Evolutionary conservation across 2,113 vertebrate species (phyloP).

Genomic region (Cathartes aura): DNA sequence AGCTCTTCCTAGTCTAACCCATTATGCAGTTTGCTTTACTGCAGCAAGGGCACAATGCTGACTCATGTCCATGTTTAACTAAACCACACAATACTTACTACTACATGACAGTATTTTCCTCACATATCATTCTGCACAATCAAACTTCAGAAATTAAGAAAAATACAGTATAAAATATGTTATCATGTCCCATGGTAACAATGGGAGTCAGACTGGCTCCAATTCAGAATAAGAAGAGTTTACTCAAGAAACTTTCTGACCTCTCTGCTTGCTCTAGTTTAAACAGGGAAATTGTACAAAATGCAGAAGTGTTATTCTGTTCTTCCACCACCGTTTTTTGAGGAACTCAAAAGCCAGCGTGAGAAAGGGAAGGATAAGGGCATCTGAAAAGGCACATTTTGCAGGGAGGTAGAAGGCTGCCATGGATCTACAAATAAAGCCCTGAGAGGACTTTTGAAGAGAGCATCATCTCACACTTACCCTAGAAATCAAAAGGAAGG

Average conservation of each 20-base stretch:
- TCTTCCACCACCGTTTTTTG: background rate
- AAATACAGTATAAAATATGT: background rate
- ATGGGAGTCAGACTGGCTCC: background rate
- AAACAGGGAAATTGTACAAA: background rate
- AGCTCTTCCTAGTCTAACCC: background rate
- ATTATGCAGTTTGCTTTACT: background rate
- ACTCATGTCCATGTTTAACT: background rate
- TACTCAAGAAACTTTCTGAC: background rate
- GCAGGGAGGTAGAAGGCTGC: background rate
- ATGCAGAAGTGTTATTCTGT: background rate
- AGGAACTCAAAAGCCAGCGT: background rate
- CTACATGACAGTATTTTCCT: background rate
- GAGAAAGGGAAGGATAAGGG: background rate
- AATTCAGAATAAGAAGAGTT: background rate
- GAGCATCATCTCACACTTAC: background rate
- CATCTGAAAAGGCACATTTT: background rate
- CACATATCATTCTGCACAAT: fast-evolving
- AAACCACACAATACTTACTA: background rate
- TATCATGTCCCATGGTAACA: background rate
- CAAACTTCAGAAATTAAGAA: background rate
- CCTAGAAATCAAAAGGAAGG: background rate
- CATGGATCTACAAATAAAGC: background rate
- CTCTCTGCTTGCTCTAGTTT: background rate
- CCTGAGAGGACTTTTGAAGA: background rate
- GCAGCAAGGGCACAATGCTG: background rate